phyloP scores from a whole-genome alignment of 2,888 invertebrate species.

The Dilophus febrilis region DNA sequence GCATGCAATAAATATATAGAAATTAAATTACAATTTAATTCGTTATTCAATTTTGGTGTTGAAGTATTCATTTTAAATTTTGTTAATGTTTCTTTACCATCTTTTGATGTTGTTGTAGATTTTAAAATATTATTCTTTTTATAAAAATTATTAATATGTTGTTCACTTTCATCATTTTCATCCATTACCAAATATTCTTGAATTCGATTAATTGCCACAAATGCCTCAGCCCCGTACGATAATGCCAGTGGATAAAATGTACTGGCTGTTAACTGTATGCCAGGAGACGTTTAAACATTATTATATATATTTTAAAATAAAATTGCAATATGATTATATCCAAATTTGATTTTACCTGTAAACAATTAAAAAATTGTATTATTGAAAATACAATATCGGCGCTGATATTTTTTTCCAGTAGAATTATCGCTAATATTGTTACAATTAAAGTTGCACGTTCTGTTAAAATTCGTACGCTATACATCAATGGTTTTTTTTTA shows the following conservation, averaged over 20 bases:
- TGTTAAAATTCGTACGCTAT: slow-evolving; percentile 50
- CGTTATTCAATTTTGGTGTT: too few species aligned
- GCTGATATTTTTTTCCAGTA: slow-evolving; percentile 43
- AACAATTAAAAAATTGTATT: slow-evolving; percentile 58
- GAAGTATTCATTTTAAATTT: too few species aligned
- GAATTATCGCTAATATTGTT: slow-evolving; percentile 58
- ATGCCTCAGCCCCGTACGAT: slow-evolving; percentile 39
- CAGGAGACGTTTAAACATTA: too few species aligned
- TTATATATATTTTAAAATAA: background rate
- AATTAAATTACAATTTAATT: too few species aligned
- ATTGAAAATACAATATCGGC: slow-evolving; percentile 57
- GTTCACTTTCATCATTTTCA: slow-evolving; percentile 34
- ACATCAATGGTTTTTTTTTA: too few species aligned
- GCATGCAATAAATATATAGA: background rate
- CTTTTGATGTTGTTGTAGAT: too few species aligned
- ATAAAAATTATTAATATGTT: too few species aligned
- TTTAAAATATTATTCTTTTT: too few species aligned
- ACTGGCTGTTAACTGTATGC: slow-evolving; percentile 33
- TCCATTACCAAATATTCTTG: slow-evolving; percentile 37
- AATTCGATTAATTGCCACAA: slow-evolving; percentile 36
- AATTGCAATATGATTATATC: too few species aligned
- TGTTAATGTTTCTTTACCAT: too few species aligned
- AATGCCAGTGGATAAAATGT: slow-evolving; percentile 41
- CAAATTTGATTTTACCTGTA: slow-evolving; percentile 39
- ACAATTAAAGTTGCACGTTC: slow-evolving; percentile 70